Conservation (phyloP, 2,797 vertebrate genomes). For the Trachops cirrhosus region DNA sequence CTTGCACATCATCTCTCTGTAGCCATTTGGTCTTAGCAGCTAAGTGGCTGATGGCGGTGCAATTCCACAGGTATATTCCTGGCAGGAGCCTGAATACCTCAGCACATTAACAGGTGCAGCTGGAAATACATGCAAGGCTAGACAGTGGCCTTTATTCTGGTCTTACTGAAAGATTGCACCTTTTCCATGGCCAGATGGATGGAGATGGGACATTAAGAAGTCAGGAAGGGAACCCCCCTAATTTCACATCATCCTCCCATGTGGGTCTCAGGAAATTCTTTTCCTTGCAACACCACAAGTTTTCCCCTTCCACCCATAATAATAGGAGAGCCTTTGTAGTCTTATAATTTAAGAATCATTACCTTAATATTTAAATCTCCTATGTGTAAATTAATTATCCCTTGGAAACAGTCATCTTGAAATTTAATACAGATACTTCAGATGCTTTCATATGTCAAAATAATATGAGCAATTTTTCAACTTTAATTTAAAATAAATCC, state of each 20-base stretch:
- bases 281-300: background rate
- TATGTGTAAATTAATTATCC: background rate
- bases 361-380: background rate
- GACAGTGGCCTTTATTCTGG: too few relatives aligned
- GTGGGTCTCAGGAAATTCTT: background rate
- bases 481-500: background rate
- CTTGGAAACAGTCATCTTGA: background rate
- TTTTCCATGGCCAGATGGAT: too few relatives aligned
- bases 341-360: background rate
- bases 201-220: too few relatives aligned
- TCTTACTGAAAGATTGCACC: too few relatives aligned
- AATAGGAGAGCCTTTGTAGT: background rate
- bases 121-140: too few relatives aligned
- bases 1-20: background rate
- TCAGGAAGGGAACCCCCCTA: background rate
- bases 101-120: too few relatives aligned
- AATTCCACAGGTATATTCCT: too few relatives aligned
- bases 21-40: too few relatives aligned
- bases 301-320: background rate
- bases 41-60: too few relatives aligned
- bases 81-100: too few relatives aligned
- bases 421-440: background rate
- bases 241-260: background rate
- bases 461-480: background rate
- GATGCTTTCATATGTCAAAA: background rate